Evolutionary conservation across 2,797 vertebrate genomes (phyloP), one percentile per base, ranked within the genome.

Genomic region (Enteromius trimaculatus): DNA sequence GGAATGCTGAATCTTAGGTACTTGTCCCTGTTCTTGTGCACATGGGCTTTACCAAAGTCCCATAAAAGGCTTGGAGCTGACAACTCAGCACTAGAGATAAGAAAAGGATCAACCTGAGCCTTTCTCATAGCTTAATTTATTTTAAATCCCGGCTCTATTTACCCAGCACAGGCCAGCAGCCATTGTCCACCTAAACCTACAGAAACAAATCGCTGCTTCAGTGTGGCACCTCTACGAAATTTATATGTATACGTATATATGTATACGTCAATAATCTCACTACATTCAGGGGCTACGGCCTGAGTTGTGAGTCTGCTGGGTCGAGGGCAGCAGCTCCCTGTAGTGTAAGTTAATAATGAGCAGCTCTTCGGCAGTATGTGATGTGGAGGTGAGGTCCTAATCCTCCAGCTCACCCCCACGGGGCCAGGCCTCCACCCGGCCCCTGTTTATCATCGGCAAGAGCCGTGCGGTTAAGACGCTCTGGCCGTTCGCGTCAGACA

Each of bases 101-200:
- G 90, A 94, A 93, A 92, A 92, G 92, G 91, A 94, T 93, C 93
- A 93, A 92, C 90, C 87, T 92, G 92, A 93, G 91, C 91, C 88
- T 93, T 93, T 94, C 91, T 92, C 91, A 92, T 90, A 89, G 92
- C 92, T 92, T 93, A 84, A 92, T 93, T 93, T 93, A 93, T 92
- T 94, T 94, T 91, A 92, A 94, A 94, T 93, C 92, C 92, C 79
- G 91, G 89, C 88, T 88, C 87, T 92, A 91, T 93, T 94, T 93
- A 91, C 91, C 91, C 92, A 90, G 86, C 19, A 88, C 89, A 89
- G 80, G 64, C 88, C 87, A 88, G 89, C 90, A 90, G 90, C 81
- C 87, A 87, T 83, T 88, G 91, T 92, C 91, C 89, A 87, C 87
- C 91, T 90, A 86, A 90, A 92, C 88, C 89, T 90, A 88, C 87